Base-by-base conservation (phyloP, 2,113 vertebrate genomes). In the Condylura cristata region DNA sequence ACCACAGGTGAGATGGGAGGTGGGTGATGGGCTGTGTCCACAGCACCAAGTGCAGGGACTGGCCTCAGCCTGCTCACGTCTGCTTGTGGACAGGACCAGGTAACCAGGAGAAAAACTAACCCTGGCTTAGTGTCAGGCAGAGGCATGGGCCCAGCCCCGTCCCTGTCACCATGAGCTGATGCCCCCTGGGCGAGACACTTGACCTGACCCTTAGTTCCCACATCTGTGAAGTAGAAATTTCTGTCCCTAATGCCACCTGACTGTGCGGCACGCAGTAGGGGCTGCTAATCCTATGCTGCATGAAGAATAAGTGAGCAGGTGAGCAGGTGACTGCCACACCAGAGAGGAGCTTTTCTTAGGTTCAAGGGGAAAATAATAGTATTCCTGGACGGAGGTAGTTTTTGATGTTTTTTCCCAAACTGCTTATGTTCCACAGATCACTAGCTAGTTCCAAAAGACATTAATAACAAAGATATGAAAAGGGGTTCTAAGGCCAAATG, bases 21-120 rank as follows among this genome's bases (percentile, higher is more conserved):
- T n/a, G 26, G 32, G 53, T 2, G 1, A 3, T 5, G 30, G 48
- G 56, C 6, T 26, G 18, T 60, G 13, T 51, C 48, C 32, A 17
- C 34, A 37, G 41, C 30, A 22, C 24, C 5, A 30, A 12, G 61
- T 20, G 18, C 66, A 74, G 48, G 26, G 53, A 37, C 3, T 0
- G 28, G 6, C 71, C n/a, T 72, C 72, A 2, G 17, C 28, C 90
- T 61, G 24, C 82, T 70, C 30, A 4, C 1, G 60, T 14, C 10
- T n/a, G 6, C 24, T 2, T 3, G 16, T 16, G 24, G 24, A 28
- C 1, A 32, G 30, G 30, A 8, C 56, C 79, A 48, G 30, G 10
- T 56, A 32, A 13, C 3, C 20, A 5, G 14, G 51, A 30, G 3
- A 11, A 24, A 5, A 14, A 48, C 0, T 34, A n/a, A 4, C 48